Evolutionary conservation across 2,888 invertebrate species (phyloP).

Genomic region (Dicyrtoma fusca): DNA sequence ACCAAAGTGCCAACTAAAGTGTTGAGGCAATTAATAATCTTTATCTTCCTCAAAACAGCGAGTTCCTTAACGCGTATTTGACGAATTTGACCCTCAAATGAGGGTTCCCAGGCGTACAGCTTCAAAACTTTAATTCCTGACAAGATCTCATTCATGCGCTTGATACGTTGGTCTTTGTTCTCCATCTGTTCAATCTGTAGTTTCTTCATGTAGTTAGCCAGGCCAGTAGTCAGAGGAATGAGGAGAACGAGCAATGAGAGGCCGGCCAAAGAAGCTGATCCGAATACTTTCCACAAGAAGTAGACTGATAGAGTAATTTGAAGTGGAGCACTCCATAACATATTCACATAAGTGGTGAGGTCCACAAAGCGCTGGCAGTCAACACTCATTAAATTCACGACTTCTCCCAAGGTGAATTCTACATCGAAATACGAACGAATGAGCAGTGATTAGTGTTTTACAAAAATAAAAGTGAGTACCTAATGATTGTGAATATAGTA

Average conservation of each 20-base stretch:
- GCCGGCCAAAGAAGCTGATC: conserved; percentile 85
- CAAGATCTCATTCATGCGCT: conserved; percentile 89
- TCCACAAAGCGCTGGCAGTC: conserved; percentile 89
- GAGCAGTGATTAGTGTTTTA: too few relatives aligned
- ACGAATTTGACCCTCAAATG: conserved; percentile 64
- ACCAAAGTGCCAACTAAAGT: conserved; percentile 63
- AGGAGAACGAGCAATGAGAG: conserved; percentile 90
- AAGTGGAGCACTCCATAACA: conserved; percentile 86
- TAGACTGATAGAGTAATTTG: conserved; percentile 84
- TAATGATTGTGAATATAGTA: too few relatives aligned
- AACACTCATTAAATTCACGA: conserved; percentile 89
- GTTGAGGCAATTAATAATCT: conserved; percentile 72
- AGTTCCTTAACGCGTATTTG: conserved; percentile 87
- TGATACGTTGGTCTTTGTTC: conserved; percentile 89
- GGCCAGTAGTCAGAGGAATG: conserved; percentile 84
- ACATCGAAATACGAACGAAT: too few relatives aligned
- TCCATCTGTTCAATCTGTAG: conserved; percentile 89
- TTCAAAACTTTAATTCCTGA: conserved; percentile 79
- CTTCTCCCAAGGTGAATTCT: conserved; percentile 80
- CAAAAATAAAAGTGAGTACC: too few relatives aligned
- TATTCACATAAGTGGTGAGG: conserved; percentile 79
- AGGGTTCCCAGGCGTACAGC: conserved; percentile 55
- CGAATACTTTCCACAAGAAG: conserved; percentile 78
- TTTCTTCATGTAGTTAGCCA: conserved; percentile 78
- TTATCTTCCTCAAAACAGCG: conserved; percentile 80